Percentiles rank a stretch among this genome's conserved stretches.
These are phyloP conservation scores for Apostichopus parvimensis DNA, from an alignment of 35 echinoderm and acorn worm genomes.

Conservation along the genomic window DNA sequence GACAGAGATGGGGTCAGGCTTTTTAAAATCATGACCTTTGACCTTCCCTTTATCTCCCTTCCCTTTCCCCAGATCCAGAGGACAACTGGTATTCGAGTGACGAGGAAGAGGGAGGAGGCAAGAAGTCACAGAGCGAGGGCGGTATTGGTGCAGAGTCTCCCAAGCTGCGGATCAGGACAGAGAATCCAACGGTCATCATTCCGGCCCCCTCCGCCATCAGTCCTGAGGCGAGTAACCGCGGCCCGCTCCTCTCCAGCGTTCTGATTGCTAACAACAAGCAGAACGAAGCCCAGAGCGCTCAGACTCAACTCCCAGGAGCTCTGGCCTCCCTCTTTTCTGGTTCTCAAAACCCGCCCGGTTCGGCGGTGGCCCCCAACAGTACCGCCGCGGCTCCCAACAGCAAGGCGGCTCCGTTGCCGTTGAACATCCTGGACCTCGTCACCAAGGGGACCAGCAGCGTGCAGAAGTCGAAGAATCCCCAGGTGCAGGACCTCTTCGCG, in stretches of 20 bases:
- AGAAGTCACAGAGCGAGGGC: not conserved
- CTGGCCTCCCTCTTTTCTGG: constrained; percentile 20
- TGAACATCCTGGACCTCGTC: constrained; percentile 71
- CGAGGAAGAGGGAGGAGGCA: constrained; percentile 61
- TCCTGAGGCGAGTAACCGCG: constrained; percentile 30
- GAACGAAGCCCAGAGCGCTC: constrained; percentile 3
- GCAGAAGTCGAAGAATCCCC: constrained; percentile 34
- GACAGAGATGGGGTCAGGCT: no score
- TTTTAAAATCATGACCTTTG: not conserved
- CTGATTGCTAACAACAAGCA: constrained; percentile 41
- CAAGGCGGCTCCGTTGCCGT: constrained; percentile 16
- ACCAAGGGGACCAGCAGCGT: constrained; percentile 66
- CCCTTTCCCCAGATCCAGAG: constrained; percentile 61
- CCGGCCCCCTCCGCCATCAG: constrained; percentile 21
- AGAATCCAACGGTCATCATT: not conserved
- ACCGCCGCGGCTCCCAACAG: not conserved
- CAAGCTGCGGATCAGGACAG: constrained; percentile 15
- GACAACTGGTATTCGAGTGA: constrained; percentile 96
- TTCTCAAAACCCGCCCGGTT: not conserved
- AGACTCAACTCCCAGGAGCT: constrained; percentile 13
- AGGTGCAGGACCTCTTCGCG: constrained; percentile 28
- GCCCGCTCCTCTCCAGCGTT: constrained; percentile 39
- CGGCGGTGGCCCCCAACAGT: not conserved
- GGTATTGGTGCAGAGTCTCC: not conserved
- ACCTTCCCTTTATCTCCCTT: not conserved